phyloP scores from a whole-genome alignment of 2,113 vertebrate species.

The Empidonax alnorum region DNA sequence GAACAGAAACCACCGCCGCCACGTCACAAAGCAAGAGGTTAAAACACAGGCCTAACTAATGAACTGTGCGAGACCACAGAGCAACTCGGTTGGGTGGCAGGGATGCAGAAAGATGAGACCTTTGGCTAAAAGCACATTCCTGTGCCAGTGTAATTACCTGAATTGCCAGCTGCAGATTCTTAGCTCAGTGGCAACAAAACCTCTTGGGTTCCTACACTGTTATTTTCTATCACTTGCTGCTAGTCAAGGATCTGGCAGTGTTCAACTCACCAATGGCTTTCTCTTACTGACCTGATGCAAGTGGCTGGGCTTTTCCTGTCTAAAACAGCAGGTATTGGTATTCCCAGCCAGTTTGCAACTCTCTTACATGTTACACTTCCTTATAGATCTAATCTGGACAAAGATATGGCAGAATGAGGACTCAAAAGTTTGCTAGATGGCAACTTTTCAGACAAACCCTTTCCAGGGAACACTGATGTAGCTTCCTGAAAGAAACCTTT shows the following conservation, averaged over 20 bases:
- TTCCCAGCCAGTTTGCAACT: background rate
- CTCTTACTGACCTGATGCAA: background rate
- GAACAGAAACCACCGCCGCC: background rate
- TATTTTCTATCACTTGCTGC: background rate
- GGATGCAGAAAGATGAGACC: background rate
- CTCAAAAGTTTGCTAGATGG: background rate
- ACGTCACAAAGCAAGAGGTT: background rate
- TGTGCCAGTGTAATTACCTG: background rate
- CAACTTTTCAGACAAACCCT: background rate
- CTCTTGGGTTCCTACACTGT: rapidly evolving
- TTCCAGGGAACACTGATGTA: background rate
- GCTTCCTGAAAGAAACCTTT: background rate
- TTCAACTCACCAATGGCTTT: background rate
- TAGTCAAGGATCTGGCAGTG: background rate
- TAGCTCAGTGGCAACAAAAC: background rate
- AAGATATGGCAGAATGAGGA: background rate
- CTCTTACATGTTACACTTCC: background rate
- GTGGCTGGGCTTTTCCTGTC: background rate
- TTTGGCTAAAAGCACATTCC: background rate
- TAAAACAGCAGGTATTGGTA: background rate
- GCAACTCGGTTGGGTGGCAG: rapidly evolving
- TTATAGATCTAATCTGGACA: background rate
- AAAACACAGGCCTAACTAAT: background rate
- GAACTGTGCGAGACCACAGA: background rate
- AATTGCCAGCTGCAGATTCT: background rate